Conservation (phyloP, 2,888 invertebrate genomes). For the Blastobasis lacticolella region DNA sequence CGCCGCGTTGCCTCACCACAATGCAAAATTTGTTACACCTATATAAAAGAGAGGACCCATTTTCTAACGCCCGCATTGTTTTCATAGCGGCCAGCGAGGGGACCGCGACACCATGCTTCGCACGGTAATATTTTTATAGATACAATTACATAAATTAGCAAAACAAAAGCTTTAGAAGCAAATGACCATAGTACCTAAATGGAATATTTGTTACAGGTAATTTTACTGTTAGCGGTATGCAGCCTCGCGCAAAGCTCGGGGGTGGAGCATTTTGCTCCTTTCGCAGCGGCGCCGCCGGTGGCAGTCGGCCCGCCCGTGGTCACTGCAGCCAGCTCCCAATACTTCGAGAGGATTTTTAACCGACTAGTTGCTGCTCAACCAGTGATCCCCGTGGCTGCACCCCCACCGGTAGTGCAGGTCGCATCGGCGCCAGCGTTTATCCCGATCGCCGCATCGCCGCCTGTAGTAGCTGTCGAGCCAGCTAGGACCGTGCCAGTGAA, state of each 20-base stretch:
- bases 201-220: conserved; percentile 31
- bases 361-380: conserved; percentile 47
- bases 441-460: conserved; percentile 23
- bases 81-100: conserved; percentile 46
- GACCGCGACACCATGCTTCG: conserved; percentile 42
- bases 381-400: conserved; percentile 11
- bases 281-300: neutral
- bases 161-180: neutral
- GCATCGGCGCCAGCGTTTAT: conserved; percentile 16
- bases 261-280: conserved; percentile 24
- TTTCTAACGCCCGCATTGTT: conserved; percentile 64
- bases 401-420: conserved; percentile 12
- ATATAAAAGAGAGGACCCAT: conserved; percentile 66
- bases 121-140: conserved; percentile 32
- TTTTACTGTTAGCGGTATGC: conserved; percentile 35
- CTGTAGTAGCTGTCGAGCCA: conserved; percentile 7
- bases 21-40: conserved; percentile 74
- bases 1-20: conserved; percentile 59
- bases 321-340: conserved; percentile 80
- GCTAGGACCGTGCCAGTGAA: conserved; percentile 16
- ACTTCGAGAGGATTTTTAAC: conserved; percentile 78
- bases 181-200: neutral
- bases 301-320: conserved; percentile 61
- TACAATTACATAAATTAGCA: neutral
- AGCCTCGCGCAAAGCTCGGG: conserved; percentile 42